phyloP scores from a whole-genome alignment of 2,113 vertebrate species.

The Rhizomys pruinosus region DNA sequence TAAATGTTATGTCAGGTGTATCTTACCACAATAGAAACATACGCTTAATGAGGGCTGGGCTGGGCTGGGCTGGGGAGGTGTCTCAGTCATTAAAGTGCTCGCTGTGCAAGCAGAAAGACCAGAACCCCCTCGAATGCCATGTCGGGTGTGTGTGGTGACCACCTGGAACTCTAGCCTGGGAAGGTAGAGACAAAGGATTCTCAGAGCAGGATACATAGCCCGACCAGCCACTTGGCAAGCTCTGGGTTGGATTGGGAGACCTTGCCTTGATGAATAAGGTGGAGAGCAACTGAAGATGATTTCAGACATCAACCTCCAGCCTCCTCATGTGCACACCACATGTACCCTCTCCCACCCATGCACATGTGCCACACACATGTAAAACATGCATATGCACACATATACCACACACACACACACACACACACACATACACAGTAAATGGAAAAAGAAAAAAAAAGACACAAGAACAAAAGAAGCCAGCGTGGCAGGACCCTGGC shows the following conservation, averaged over 20 bases:
- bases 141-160: no score
- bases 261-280: no score
- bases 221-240: neutral
- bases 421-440: neutral
- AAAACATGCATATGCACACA: neutral
- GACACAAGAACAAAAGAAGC: neutral
- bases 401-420: neutral
- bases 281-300: neutral
- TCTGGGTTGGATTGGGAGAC: neutral
- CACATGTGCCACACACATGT: neutral
- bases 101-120: neutral
- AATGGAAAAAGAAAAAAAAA: neutral
- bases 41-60: neutral
- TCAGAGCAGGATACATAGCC: neutral
- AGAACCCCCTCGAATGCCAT: neutral
- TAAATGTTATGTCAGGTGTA: neutral
- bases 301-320: neutral
- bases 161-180: no score
- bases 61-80: neutral
- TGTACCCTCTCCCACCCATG: no score
- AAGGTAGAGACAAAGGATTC: no score
- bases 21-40: neutral
- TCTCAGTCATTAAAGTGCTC: neutral
- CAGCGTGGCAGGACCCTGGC: neutral
- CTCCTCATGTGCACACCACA: neutral